A percentile compares a stretch with the other conserved stretches of the same genome.
These are phyloP conservation scores for Hypercompe scribonia DNA, from an alignment of 2,888 invertebrate species.

Conservation along the genomic window DNA sequence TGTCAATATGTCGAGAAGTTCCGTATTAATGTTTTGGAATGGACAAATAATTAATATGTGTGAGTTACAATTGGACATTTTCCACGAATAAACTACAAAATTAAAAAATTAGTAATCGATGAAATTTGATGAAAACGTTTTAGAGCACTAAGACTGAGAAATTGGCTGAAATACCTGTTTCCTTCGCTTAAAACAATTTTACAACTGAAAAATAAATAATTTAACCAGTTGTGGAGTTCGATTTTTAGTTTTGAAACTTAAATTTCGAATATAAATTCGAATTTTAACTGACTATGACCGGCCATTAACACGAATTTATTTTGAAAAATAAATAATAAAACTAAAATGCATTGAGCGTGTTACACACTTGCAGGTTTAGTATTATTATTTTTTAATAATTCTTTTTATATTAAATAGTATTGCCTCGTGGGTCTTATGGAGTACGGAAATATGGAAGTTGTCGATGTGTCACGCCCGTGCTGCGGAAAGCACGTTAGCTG, in stretches of 20 bases:
- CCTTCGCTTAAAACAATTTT: slow-evolving; percentile 61
- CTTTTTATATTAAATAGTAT: too few species aligned
- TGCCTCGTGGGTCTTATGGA: too few species aligned
- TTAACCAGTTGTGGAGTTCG: slow-evolving; percentile 20
- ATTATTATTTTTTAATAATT: slow-evolving; percentile 3
- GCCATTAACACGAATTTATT: slow-evolving; percentile 55
- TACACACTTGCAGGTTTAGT: slow-evolving; percentile 34
- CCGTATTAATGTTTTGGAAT: slow-evolving; percentile 14
- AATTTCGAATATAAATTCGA: slow-evolving; percentile 33
- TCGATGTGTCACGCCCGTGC: too few species aligned
- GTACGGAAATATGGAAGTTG: too few species aligned
- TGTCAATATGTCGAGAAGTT: slow-evolving; percentile 10
- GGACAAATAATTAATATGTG: slow-evolving; percentile 16
- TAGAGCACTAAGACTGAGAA: slow-evolving; percentile 85
- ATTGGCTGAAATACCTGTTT: slow-evolving; percentile 73
- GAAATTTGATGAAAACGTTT: slow-evolving; percentile 67
- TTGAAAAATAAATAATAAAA: slow-evolving; percentile 33
- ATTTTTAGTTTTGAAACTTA: slow-evolving; percentile 17
- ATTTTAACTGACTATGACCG: slow-evolving; percentile 39
- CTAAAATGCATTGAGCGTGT: not conserved
- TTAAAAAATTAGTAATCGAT: slow-evolving; percentile 47
- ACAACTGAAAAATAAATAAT: slow-evolving; percentile 23
- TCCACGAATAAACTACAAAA: slow-evolving; percentile 57
- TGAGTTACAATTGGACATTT: slow-evolving; percentile 64
- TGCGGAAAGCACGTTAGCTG: too few species aligned